Evolutionary conservation across 2,888 invertebrate genomes (phyloP), one percentile per base, ranked within the genome.

Genomic region (Drosophila neutralis): DNA sequence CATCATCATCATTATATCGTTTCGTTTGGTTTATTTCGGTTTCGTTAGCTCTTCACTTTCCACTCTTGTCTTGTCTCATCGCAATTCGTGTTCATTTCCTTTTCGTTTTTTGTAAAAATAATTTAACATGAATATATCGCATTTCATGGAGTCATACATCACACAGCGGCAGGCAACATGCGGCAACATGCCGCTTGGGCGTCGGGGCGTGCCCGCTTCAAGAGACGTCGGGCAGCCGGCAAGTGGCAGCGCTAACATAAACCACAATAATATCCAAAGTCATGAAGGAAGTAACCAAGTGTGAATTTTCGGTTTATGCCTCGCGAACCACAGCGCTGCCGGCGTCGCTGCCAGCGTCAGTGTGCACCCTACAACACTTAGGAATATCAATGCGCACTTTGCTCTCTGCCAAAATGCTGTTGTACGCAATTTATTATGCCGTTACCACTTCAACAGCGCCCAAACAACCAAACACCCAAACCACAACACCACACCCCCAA

Each of bases 231-330:
- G 57, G 31, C 42, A 45, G 18, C 72, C 64, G 69, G 87, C 88
- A 76, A 89, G 84, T 89, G 89, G 89, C 87, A 87, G 79, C 79
- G 73, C 85, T 82, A 87, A 84, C 87, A 86, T 89, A 86, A 86
- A 85, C 89, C 89, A 86, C 86, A 86, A 89, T 85, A 86, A 86
- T 86, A 86, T 87, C 85, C 85, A 84, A 87, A 87, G 87, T 87
- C 86, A 86, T 89, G 86, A 86, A 89, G 89, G 82, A 89, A 89
- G 86, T 86, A 86, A 86, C 86, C 87, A 89, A 86, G 86, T 87
- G 86, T 87, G 87, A 86, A 86, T 86, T 86, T 86, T 86, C 75
- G 82, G 86, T 87, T 86, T 89, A 87, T 86, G 86, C 89, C 80
- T 80, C 85, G 76, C 81, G 73, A 78, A 69, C 71, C 76, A 75